phyloP scores from a whole-genome alignment of 2,797 vertebrate species.

The Ctenosaura bakeri region DNA sequence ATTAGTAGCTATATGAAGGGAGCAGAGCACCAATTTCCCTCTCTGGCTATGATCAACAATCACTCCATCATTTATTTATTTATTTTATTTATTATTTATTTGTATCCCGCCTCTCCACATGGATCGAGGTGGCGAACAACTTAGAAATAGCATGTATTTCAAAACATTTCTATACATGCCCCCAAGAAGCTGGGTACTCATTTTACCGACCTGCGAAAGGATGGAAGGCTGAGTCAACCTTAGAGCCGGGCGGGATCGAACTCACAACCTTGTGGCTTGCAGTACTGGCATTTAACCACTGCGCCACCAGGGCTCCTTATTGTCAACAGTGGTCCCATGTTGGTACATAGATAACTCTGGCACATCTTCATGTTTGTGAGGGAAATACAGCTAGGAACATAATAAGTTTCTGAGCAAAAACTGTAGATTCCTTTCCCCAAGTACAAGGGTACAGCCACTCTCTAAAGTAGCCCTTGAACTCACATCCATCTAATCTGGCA shows the following conservation, averaged over 20 bases:
- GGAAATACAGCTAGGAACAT: neutral
- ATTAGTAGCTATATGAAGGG: neutral
- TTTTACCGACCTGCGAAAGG: too few relatives aligned
- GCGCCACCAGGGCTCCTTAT: too few relatives aligned
- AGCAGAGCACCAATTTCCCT: accelerated
- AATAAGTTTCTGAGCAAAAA: neutral
- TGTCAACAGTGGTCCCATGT: neutral
- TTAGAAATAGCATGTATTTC: too few relatives aligned
- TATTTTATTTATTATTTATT: too few relatives aligned
- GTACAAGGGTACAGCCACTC: neutral
- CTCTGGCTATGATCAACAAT: neutral
- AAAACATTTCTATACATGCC: too few relatives aligned
- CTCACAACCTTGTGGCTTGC: too few relatives aligned
- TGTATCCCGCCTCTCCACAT: too few relatives aligned
- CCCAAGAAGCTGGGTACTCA: too few relatives aligned
- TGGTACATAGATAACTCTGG: neutral
- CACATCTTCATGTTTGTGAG: neutral
- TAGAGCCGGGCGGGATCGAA: too few relatives aligned
- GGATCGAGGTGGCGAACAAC: too few relatives aligned
- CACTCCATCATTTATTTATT: accelerated
- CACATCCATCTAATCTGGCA: neutral
- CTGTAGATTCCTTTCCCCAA: neutral
- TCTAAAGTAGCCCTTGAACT: neutral
- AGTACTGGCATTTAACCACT: too few relatives aligned
- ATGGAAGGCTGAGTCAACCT: too few relatives aligned